Evolutionary conservation across 2,797 vertebrate species (phyloP).

Genomic region (Sitta carolinensis): DNA sequence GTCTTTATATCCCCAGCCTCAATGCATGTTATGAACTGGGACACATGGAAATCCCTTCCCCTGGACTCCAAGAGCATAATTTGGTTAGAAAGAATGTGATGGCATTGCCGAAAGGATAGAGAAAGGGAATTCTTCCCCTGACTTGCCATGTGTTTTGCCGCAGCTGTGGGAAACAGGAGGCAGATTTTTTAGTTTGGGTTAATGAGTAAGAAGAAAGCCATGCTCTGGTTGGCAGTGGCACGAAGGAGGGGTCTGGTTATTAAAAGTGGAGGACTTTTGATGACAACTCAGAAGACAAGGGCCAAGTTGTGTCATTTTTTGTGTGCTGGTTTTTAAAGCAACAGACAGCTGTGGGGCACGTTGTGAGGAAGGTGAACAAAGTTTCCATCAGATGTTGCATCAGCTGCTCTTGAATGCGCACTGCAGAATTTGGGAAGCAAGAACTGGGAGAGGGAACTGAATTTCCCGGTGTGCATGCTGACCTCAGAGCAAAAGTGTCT

Average conservation of each 20-base stretch:
- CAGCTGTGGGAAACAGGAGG: background rate
- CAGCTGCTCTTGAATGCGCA: background rate
- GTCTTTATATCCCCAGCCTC: background rate
- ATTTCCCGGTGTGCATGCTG: background rate
- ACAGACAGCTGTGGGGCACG: too few species aligned
- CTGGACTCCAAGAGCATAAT: background rate
- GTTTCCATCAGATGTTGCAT: background rate
- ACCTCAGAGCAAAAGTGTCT: background rate
- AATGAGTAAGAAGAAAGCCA: background rate
- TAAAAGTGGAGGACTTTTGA: background rate
- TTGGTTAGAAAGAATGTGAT: background rate
- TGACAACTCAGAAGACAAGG: background rate
- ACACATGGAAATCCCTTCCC: background rate
- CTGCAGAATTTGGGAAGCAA: background rate
- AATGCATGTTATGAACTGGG: background rate
- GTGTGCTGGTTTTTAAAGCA: background rate
- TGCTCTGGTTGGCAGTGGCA: background rate
- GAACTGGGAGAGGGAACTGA: background rate
- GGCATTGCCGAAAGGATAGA: background rate
- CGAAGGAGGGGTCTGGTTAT: background rate
- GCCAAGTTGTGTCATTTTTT: fast-evolving
- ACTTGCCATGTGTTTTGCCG: fast-evolving
- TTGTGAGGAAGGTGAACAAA: background rate
- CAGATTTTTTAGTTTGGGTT: background rate
- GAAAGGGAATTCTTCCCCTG: background rate